phyloP scores from a whole-genome alignment of 2,113 vertebrate genomes.

The Amphilophus citrinellus region DNA sequence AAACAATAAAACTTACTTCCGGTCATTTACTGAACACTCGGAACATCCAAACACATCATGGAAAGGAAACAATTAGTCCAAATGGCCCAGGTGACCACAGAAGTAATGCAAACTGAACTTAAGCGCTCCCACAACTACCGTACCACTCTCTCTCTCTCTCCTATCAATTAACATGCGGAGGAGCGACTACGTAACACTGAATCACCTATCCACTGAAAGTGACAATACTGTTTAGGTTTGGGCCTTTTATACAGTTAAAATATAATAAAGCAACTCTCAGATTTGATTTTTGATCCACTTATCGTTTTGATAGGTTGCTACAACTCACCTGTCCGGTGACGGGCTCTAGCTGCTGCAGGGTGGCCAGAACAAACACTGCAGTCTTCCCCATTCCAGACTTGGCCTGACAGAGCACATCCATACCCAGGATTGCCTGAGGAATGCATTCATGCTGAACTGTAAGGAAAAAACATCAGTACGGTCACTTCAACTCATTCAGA shows the following conservation, averaged over 20 bases:
- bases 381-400: constrained; percentile 94
- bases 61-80: too few species aligned
- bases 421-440: constrained; percentile 90
- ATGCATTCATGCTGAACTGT: constrained; percentile 91
- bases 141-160: too few species aligned
- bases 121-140: too few species aligned
- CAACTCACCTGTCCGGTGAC: constrained; percentile 85
- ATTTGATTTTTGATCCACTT: neutral
- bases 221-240: too few species aligned
- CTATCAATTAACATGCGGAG: too few species aligned
- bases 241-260: neutral
- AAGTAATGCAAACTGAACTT: too few species aligned
- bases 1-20: too few species aligned
- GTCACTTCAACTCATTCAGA: neutral
- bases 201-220: too few species aligned
- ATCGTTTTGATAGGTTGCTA: neutral
- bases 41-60: too few species aligned
- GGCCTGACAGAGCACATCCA: constrained; percentile 91
- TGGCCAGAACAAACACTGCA: constrained; percentile 88
- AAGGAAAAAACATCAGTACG: neutral
- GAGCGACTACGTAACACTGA: too few species aligned
- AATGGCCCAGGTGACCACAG: too few species aligned
- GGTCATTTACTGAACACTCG: too few species aligned
- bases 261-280: neutral
- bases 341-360: constrained; percentile 89